Base-by-base conservation (phyloP, 2,888 invertebrate species). In the Perdita meconis region DNA sequence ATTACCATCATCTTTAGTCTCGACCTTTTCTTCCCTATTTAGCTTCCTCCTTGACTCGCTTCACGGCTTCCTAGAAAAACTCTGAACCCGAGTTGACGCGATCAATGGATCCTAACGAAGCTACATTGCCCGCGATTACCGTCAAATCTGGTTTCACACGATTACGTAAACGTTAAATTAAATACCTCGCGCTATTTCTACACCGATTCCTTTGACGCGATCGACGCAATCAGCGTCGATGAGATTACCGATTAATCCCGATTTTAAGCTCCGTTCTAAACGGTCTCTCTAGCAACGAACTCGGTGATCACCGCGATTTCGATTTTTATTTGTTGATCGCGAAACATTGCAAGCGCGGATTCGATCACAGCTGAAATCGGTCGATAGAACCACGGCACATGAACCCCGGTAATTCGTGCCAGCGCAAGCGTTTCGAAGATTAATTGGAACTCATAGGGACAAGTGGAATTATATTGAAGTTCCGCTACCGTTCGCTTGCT, bases 91-190 rank as follows among this genome's bases (percentile, higher is more conserved):
- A 44, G 22, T 22, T 22, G 38, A 8, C 30, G 1, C 51, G 60
- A 59, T 44, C 50, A 69, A 69, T 38, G 40, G 34, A 50, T 55
- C 26, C 56, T 30, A 73, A 73, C 38, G 47, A 50, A n/a, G 1
- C 19, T 16, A 40, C 19, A 67, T 67, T 30, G 36, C 4, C 42
- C 8, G 26, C 47, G 61, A 73, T 69, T 56, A 19, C 30, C 34
- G 34, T 61, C 60, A 50, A 69, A 69, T 61, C 34, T 61, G 47
- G 34, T 10, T 69, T 34, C 30, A 24, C 22, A 8, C 40, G 55
- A 61, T 73, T 69, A 50, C 56, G 61, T 61, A 50, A 69, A 69
- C 10, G 47, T 22, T 47, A 19, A 19, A 47, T 19, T 47, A n/a
- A n/a, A n/a, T n/a, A n/a, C n/a, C n/a, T n/a, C n/a, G n/a, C n/a